These are phyloP conservation scores for Cyphomyrus plagiostoma DNA, from an alignment of 2,113 vertebrate species.

Conservation along the genomic window DNA sequence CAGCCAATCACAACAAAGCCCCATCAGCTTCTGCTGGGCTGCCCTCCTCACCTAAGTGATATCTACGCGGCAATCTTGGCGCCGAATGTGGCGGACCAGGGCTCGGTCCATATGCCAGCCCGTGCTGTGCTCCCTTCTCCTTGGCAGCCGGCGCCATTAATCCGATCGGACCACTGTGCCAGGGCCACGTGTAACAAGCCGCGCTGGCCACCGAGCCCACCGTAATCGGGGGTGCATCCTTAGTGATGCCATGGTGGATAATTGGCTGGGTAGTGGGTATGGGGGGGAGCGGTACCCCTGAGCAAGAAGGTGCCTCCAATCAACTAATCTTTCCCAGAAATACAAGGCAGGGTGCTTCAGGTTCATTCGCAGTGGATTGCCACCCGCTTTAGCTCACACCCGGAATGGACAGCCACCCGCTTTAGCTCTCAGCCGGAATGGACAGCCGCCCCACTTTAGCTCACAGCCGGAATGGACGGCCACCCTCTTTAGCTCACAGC, in stretches of 20 bases:
- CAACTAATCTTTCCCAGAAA: not conserved
- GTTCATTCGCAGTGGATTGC: not conserved
- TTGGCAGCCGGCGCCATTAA: slow-evolving; percentile 41
- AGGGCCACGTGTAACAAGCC: slow-evolving; percentile 38
- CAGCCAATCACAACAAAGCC: not conserved
- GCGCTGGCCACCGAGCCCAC: slow-evolving; percentile 34
- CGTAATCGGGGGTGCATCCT: slow-evolving; percentile 40
- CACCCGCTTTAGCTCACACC: too few relatives aligned
- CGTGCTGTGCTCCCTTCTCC: slow-evolving; percentile 28
- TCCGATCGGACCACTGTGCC: slow-evolving; percentile 40
- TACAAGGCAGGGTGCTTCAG: not conserved
- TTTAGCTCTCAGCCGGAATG: too few relatives aligned
- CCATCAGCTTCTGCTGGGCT: slow-evolving; percentile 2
- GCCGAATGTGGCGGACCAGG: slow-evolving; percentile 45
- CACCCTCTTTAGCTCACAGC: not conserved
- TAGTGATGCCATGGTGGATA: slow-evolving; percentile 36
- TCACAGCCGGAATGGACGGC: not conserved
- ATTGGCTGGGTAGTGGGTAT: slow-evolving; percentile 29
- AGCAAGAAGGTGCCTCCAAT: not conserved
- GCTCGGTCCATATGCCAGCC: slow-evolving; percentile 46
- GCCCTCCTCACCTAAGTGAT: slow-evolving; percentile 17
- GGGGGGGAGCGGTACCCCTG: not conserved
- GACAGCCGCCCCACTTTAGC: not conserved
- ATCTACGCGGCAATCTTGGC: slow-evolving; percentile 31
- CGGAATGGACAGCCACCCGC: too few relatives aligned